Evolutionary conservation across 2,888 invertebrate genomes (phyloP).

Genomic region (Tromatobia lineatoria): DNA sequence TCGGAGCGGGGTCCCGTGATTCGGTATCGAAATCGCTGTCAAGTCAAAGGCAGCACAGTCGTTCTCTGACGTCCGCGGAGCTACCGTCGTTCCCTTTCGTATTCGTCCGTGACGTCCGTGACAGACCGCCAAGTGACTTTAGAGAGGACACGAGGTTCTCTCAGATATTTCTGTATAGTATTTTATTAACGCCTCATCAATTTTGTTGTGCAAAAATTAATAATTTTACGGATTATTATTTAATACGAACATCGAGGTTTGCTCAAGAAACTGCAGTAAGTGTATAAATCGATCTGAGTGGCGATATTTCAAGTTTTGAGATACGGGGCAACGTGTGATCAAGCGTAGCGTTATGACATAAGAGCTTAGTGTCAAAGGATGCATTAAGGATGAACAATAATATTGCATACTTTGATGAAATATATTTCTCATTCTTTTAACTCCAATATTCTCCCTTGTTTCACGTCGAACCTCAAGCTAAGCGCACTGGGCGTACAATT

Average conservation of each 20-base stretch:
- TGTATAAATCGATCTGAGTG: not conserved
- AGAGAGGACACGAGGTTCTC: conserved; percentile 52
- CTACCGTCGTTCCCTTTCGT: conserved; percentile 29
- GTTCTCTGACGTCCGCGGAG: conserved; percentile 41
- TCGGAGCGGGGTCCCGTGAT: conserved; percentile 16
- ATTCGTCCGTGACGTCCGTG: conserved; percentile 48
- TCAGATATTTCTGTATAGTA: conserved; percentile 2
- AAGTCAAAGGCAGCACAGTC: conserved; percentile 45
- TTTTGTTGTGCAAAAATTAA: conserved; percentile 16
- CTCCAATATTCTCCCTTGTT: not conserved
- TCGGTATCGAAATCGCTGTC: not conserved
- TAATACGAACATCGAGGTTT: not conserved
- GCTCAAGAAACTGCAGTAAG: conserved; percentile 62
- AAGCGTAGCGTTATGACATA: conserved; percentile 40
- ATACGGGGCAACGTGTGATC: not conserved
- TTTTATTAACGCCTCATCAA: conserved; percentile 49
- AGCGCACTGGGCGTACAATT: not conserved
- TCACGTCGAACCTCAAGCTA: not conserved
- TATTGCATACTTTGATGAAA: conserved; percentile 22
- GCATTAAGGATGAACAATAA: conserved; percentile 4
- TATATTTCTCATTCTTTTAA: not conserved
- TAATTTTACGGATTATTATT: not conserved
- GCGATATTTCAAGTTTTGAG: not conserved
- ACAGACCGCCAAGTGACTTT: conserved; percentile 43
- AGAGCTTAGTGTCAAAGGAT: conserved; percentile 13